These are phyloP conservation scores for Drosophila phalerata DNA, from an alignment of 2,888 invertebrate species.

Conservation along the genomic window DNA sequence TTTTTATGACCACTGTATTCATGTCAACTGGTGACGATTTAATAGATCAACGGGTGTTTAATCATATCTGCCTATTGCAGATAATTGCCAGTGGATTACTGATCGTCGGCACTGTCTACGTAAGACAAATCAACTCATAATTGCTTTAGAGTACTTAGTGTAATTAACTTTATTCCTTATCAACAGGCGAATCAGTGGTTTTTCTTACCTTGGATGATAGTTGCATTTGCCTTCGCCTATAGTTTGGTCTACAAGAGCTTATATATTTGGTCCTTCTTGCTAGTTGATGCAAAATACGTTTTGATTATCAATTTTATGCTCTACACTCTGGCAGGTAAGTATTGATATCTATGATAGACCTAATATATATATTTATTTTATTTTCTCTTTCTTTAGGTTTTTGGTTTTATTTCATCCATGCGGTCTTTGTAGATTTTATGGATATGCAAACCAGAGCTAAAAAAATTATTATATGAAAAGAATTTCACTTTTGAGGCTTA, in stretches of 20 bases:
- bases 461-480: background rate
- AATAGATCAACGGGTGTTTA: constrained; percentile 29
- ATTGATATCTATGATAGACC: background rate
- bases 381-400: constrained; percentile 36
- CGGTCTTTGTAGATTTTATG: constrained; percentile 45
- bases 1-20: background rate
- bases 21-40: too few relatives aligned
- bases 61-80: constrained; percentile 58
- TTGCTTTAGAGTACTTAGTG: background rate
- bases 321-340: constrained; percentile 42
- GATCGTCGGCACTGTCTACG: constrained; percentile 32
- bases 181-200: constrained; percentile 49
- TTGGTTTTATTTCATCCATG: constrained; percentile 53
- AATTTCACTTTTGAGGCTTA: too few relatives aligned
- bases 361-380: background rate
- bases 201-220: constrained; percentile 53
- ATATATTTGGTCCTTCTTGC: background rate
- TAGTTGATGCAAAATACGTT: background rate
- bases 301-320: background rate
- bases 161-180: background rate
- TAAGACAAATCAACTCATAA: background rate
- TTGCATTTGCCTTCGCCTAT: constrained; percentile 47
- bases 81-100: constrained; percentile 32
- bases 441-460: constrained; percentile 3
- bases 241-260: constrained; percentile 34